These are phyloP conservation scores for Caenorhabditis briggsae DNA, from an alignment of 1,140 invertebrate genomes.

Conservation along the genomic window DNA sequence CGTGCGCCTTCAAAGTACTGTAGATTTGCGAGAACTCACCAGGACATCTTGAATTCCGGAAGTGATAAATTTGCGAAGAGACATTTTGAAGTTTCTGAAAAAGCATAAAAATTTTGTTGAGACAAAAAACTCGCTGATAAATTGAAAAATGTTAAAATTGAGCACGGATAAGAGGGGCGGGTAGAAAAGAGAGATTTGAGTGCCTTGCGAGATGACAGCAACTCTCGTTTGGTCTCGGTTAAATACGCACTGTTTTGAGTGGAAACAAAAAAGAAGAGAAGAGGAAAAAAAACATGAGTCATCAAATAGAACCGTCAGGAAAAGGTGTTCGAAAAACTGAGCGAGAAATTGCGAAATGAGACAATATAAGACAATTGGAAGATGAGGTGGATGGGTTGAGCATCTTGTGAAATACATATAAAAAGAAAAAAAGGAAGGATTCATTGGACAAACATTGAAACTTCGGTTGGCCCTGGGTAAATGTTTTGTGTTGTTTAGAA, in stretches of 20 bases:
- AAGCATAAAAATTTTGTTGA: not conserved
- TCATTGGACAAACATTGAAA: not conserved
- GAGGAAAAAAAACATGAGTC: conserved; percentile 41
- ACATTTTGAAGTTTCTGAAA: not conserved
- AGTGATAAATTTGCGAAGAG: conserved; percentile 41
- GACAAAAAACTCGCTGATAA: not conserved
- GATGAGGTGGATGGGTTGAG: not conserved
- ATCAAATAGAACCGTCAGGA: conserved; percentile 2
- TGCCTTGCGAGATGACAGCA: conserved; percentile 4
- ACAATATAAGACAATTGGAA: not conserved
- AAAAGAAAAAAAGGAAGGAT: not conserved
- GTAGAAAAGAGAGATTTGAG: conserved; percentile 11
- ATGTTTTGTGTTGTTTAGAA: conserved; percentile 10
- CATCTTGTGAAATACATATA: conserved; percentile 18
- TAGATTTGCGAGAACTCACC: conserved; percentile 15
- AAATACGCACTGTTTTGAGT: conserved; percentile 56
- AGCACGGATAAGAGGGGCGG: not conserved
- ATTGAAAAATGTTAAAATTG: not conserved
- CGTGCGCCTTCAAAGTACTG: not conserved
- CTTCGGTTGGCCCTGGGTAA: not conserved
- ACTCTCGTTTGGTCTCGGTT: conserved; percentile 3
- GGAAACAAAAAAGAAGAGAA: not conserved
- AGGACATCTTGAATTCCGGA: conserved; percentile 46
- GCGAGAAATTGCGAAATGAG: not conserved
- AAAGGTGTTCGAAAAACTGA: not conserved